These are phyloP conservation scores for Eulemur macaco DNA, from an alignment of 2,113 vertebrate species.

Conservation along the genomic window DNA sequence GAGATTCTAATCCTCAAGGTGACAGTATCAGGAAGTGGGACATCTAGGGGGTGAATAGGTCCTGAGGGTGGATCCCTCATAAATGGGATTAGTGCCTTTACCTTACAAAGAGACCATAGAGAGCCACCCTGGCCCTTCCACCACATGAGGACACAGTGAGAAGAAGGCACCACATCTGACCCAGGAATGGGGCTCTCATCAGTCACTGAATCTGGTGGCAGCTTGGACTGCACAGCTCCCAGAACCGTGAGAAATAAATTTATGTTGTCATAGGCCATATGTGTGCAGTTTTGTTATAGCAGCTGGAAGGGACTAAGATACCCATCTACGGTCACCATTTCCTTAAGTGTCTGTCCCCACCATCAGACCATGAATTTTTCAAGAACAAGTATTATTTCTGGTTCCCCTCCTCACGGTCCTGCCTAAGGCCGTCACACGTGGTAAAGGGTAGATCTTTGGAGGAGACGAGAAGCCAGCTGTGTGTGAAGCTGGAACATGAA, in stretches of 20 bases:
- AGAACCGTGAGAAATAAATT: not conserved
- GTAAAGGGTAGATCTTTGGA: not conserved
- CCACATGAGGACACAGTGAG: not conserved
- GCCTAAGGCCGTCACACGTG: not conserved
- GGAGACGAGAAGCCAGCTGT: not conserved
- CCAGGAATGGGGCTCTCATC: not conserved
- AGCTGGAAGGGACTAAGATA: not conserved
- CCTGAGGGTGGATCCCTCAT: too few species aligned
- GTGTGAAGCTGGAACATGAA: not conserved
- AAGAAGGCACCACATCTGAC: not conserved
- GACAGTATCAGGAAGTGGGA: not conserved
- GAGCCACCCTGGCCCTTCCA: not conserved
- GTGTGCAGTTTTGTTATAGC: not conserved
- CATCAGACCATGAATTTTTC: too few species aligned
- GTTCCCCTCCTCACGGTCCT: not conserved
- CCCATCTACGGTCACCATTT: not conserved
- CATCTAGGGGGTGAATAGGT: not conserved
- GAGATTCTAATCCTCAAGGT: not conserved
- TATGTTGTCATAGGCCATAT: rapidly evolving
- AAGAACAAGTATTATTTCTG: not conserved
- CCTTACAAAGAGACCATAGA: not conserved
- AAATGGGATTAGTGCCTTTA: not conserved
- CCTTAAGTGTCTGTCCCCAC: not conserved
- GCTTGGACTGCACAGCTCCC: too few species aligned
- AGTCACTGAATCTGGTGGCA: not conserved